These are phyloP conservation scores for Thaumatotibia leucotreta DNA, from an alignment of 1,140 invertebrate genomes.

Conservation along the genomic window DNA sequence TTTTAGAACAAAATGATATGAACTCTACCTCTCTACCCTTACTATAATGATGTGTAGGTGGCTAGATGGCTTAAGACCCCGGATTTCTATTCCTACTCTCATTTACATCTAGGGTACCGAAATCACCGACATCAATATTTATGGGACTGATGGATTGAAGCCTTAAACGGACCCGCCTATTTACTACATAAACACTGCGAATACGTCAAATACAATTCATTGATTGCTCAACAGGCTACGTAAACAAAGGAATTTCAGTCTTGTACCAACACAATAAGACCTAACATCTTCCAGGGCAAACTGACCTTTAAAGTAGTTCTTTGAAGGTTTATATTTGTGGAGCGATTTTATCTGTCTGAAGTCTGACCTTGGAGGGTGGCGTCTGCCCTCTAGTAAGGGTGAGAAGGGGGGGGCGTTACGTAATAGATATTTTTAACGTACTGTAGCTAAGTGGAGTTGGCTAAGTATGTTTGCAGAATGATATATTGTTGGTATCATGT, in stretches of 20 bases:
- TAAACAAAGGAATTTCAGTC: constrained; percentile 3
- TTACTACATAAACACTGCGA: neutral
- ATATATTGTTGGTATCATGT: constrained; percentile 1
- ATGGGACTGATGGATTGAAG: neutral
- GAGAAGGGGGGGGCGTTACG: neutral
- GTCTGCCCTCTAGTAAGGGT: neutral
- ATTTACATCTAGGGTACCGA: neutral
- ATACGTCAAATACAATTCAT: constrained; percentile 34
- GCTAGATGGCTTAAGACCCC: no score
- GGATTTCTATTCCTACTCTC: neutral
- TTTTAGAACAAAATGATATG: no score
- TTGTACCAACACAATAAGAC: neutral
- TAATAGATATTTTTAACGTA: constrained; percentile 11
- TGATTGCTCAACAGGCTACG: constrained; percentile 39
- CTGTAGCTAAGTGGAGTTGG: constrained; percentile 2
- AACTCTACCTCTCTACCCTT: no score
- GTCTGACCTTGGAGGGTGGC: constrained; percentile 10
- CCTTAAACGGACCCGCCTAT: neutral
- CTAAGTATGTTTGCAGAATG: neutral
- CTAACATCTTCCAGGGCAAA: neutral
- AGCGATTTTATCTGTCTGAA: neutral
- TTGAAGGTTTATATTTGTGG: neutral
- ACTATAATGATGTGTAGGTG: no score
- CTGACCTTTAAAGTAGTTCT: neutral
- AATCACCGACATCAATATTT: neutral